Evolutionary conservation across 2,888 invertebrate genomes (phyloP).

Genomic region (Dynastes hyllus): DNA sequence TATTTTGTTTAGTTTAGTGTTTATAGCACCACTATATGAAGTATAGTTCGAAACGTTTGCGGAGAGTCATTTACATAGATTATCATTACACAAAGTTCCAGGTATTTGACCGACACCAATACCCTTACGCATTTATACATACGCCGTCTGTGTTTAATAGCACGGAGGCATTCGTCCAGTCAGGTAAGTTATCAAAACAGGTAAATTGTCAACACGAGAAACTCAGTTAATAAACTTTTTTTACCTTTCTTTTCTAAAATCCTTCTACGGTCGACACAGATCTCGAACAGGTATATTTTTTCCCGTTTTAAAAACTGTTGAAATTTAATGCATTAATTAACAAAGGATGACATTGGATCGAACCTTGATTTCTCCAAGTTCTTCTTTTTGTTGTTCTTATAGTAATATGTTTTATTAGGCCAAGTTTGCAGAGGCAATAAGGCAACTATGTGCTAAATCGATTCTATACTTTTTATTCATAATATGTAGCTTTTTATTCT

Average conservation of each 20-base stretch:
- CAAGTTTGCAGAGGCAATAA: too few species aligned
- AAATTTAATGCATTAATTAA: conserved; percentile 6
- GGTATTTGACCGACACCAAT: conserved; percentile 21
- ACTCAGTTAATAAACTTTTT: conserved; percentile 36
- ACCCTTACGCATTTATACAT: conserved; percentile 2
- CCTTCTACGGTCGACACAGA: conserved; percentile 24
- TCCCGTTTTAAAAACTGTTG: neutral
- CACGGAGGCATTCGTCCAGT: conserved; percentile 12
- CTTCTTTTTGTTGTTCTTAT: neutral
- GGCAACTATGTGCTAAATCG: too few species aligned
- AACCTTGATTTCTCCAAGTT: neutral
- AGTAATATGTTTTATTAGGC: neutral
- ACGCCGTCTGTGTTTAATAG: neutral
- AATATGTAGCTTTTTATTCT: too few species aligned
- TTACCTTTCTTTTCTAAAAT: conserved; percentile 22
- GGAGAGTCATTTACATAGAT: neutral
- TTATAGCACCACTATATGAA: neutral
- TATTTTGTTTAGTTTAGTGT: neutral
- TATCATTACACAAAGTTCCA: neutral
- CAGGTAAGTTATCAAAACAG: conserved; percentile 44
- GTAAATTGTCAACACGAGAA: conserved; percentile 40
- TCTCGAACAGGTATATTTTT: conserved; percentile 36
- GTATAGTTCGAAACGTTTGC: neutral
- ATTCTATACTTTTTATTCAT: too few species aligned
- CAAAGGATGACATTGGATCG: neutral